Base-by-base conservation (phyloP, 1,140 invertebrate genomes). In the Nephotettix cincticeps region DNA sequence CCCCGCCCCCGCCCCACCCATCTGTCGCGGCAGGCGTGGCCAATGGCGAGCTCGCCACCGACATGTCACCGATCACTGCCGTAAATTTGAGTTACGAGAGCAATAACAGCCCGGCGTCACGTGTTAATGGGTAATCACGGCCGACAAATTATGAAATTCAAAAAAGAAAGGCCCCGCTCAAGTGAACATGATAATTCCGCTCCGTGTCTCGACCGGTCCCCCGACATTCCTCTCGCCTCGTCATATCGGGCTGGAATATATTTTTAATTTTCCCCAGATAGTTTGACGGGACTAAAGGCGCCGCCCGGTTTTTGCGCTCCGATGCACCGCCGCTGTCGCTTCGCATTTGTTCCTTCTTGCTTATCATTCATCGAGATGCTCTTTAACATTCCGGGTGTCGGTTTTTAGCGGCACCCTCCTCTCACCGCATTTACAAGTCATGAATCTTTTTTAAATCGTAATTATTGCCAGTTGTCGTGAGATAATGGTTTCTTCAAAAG, bases 251-350 rank as follows among this genome's bases (percentile, higher is more conserved):
- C 29, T 23, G 14, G 30, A 30, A 65, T 65, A 65, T 65, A 65
- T 32, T 65, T 65, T 65, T 65, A 28, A 65, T 65, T 65, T 65
- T 65, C 32, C 61, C 32, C 61, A 6, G 29, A 65, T 65, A 65
- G 61, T 65, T 65, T 65, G 61, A 65, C 28, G 30, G 28, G 29
- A 32, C 19, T 19, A 19, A 32, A 65, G 32, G 9, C 9, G 23
- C 23, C 58, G 23, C 4, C 30, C 19, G 27, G 61, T 65, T 65
- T 65, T 65, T 65, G 28, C 28, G 28, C 58, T 17, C 58, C 28
- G 58, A 30, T 51, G 47, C 47, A 51, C 47, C 47, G 47, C 17
- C n/a, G 17, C 47, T 51, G 47, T 51, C 47, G 47, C 47, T 19
- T 19, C 47, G 47, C 47, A 51, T 51, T 51, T 51, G 47, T 51